Evolutionary conservation across 2,113 vertebrate species (phyloP).

Genomic region (Nansenia antarctica): DNA sequence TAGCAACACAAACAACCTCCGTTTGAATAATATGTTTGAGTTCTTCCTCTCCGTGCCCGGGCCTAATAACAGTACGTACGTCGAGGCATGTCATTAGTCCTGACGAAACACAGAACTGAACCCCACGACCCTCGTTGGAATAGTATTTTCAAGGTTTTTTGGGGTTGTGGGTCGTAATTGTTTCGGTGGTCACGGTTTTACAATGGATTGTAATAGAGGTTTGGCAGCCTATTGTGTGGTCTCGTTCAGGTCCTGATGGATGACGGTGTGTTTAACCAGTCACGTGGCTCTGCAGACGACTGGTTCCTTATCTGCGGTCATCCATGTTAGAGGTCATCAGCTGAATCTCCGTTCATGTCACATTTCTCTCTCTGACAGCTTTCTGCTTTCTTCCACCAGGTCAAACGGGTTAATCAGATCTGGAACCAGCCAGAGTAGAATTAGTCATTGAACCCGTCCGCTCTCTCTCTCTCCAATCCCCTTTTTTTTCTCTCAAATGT

Average conservation of each 20-base stretch:
- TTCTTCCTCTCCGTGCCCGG: not conserved
- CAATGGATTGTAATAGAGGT: not conserved
- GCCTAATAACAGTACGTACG: not conserved
- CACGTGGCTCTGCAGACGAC: not conserved
- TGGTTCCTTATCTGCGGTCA: slow-evolving; percentile 11
- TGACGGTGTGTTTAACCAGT: not conserved
- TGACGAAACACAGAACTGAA: not conserved
- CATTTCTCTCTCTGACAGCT: not conserved
- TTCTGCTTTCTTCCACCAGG: not conserved
- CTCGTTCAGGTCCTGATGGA: not conserved
- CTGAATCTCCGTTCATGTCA: not conserved
- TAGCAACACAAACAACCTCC: not conserved
- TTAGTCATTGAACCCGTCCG: not conserved
- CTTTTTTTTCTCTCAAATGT: not conserved
- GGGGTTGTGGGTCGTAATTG: slow-evolving; percentile 2
- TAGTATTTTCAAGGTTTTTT: not conserved
- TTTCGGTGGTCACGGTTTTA: not conserved
- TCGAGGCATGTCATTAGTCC: slow-evolving; percentile 1
- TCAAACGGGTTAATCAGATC: slow-evolving; percentile 6
- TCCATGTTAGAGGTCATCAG: not conserved
- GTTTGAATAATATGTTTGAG: not conserved
- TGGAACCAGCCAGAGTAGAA: not conserved
- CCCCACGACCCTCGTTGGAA: not conserved
- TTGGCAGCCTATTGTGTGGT: not conserved
- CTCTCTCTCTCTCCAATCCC: not conserved